A percentile compares a stretch with the other conserved stretches of the same genome.
phyloP scores from a whole-genome alignment of 2,888 invertebrate genomes.

The Epicampocera succincta region DNA sequence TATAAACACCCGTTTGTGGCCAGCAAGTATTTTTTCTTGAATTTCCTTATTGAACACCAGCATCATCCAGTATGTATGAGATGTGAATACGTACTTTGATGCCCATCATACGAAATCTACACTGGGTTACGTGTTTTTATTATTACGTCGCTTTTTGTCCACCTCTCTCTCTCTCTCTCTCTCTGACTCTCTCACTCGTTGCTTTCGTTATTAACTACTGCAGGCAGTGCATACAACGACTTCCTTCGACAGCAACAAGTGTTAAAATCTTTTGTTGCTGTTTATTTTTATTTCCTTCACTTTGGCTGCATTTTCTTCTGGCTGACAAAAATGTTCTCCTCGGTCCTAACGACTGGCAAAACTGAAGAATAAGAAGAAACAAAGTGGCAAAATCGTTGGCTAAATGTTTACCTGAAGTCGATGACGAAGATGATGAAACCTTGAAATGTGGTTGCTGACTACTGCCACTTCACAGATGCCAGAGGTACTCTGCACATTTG shows the following conservation, averaged over 20 bases:
- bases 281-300: constrained; percentile 24
- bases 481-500: neutral
- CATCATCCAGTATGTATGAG: constrained; percentile 36
- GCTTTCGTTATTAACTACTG: neutral
- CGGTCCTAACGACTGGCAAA: constrained; percentile 62
- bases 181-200: neutral
- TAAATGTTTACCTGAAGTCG: constrained; percentile 44
- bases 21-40: constrained; percentile 2
- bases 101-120: constrained; percentile 37
- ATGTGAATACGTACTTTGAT: constrained; percentile 6
- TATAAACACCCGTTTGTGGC: constrained; percentile 24
- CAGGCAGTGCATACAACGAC: constrained; percentile 16
- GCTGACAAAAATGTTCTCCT: constrained; percentile 7
- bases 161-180: neutral
- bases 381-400: constrained; percentile 11
- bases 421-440: constrained; percentile 56
- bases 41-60: constrained; percentile 14
- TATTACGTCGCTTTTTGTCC: constrained; percentile 38
- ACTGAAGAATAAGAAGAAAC: constrained; percentile 5
- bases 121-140: constrained; percentile 69
- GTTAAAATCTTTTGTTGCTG: constrained; percentile 53
- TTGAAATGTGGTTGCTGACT: constrained; percentile 65
- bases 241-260: constrained; percentile 50
- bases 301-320: constrained; percentile 3
- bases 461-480: constrained; percentile 25